Evolutionary conservation across 2,888 invertebrate genomes (phyloP).

Genomic region (Lydus trimaculatus): DNA sequence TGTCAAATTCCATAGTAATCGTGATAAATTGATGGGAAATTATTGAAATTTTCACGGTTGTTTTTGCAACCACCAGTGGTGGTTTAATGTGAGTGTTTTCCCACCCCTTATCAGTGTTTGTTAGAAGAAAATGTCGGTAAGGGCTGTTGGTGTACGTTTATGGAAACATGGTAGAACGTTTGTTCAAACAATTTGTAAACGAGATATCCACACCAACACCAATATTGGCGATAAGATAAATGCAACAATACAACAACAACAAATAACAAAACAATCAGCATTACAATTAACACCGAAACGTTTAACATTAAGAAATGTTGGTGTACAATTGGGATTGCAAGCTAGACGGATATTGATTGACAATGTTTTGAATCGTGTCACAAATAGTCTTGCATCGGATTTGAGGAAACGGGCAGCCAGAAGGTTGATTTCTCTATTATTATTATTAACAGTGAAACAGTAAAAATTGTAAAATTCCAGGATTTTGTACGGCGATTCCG

Average conservation of each 20-base stretch:
- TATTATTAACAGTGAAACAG: background rate
- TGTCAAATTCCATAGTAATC: constrained; percentile 11
- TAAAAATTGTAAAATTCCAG: constrained; percentile 43
- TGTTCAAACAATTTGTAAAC: constrained; percentile 63
- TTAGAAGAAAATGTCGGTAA: constrained; percentile 64
- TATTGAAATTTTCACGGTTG: background rate
- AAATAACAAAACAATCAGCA: constrained; percentile 18
- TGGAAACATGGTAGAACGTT: constrained; percentile 69
- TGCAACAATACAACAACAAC: constrained; percentile 31
- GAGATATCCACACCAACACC: constrained; percentile 60
- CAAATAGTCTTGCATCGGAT: constrained; percentile 70
- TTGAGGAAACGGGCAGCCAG: constrained; percentile 69
- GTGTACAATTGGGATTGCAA: constrained; percentile 67
- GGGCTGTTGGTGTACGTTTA: constrained; percentile 64
- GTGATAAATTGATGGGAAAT: background rate
- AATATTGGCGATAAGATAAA: constrained; percentile 58
- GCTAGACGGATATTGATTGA: constrained; percentile 73
- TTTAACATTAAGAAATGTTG: constrained; percentile 58
- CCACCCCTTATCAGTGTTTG: background rate
- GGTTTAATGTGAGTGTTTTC: background rate
- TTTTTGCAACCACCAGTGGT: too few relatives aligned
- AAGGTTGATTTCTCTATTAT: constrained; percentile 53
- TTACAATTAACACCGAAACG: constrained; percentile 46
- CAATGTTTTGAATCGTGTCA: constrained; percentile 73
- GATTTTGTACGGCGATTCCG: constrained; percentile 73